Percentiles rank a stretch among this genome's conserved stretches.
phyloP scores from a whole-genome alignment of 2,113 vertebrate genomes.

The Maccullochella peelii region DNA sequence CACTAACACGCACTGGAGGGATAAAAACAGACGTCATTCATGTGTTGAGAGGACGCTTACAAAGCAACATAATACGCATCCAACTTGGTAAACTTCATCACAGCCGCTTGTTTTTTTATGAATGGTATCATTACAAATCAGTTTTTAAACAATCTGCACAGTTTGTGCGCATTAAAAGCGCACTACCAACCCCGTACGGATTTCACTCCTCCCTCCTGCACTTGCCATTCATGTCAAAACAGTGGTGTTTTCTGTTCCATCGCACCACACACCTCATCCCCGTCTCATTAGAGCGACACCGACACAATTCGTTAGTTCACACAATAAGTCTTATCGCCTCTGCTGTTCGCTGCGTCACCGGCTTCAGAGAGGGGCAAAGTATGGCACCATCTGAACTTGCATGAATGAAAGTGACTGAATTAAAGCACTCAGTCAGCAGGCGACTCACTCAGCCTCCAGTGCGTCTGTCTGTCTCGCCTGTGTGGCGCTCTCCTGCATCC shows the following conservation, averaged over 20 bases:
- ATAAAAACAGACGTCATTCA: constrained; percentile 69
- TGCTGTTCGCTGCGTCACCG: constrained; percentile 64
- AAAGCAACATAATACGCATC: background rate
- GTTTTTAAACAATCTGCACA: background rate
- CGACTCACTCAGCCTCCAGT: constrained; percentile 79
- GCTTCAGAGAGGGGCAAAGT: constrained; percentile 61
- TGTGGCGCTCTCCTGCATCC: constrained; percentile 67
- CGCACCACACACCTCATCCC: constrained; percentile 22
- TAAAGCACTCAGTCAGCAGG: constrained; percentile 69
- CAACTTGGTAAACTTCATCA: constrained; percentile 51
- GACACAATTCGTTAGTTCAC: constrained; percentile 30
- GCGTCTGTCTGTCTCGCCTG: constrained; percentile 63
- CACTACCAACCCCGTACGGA: constrained; percentile 16
- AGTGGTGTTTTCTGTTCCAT: constrained; percentile 16
- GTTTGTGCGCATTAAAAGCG: constrained; percentile 40
- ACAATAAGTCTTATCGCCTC: constrained; percentile 36
- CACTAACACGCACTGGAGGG: constrained; percentile 45
- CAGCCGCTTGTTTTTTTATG: background rate
- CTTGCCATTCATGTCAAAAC: constrained; percentile 56
- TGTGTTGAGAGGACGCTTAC: constrained; percentile 22
- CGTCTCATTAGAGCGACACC: constrained; percentile 28
- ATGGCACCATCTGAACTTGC: constrained; percentile 77
- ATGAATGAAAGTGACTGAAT: constrained; percentile 76
- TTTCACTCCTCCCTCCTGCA: constrained; percentile 42
- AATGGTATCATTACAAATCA: background rate